Conservation (phyloP, 1,140 invertebrate genomes). For the Zaprionus lachaisei region DNA sequence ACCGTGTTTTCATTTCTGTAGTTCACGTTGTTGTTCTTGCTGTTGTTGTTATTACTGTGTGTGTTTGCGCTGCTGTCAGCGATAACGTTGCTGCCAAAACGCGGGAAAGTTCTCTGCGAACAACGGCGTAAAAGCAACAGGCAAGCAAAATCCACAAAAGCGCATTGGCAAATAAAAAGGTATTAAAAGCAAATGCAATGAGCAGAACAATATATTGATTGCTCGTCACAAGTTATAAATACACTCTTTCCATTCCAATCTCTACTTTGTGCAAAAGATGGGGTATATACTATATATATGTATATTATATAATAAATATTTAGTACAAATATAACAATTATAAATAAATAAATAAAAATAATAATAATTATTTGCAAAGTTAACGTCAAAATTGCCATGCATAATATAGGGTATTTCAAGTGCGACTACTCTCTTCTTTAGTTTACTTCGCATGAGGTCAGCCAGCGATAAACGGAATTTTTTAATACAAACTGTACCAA, state of each 20-base stretch:
- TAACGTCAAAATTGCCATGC: neutral
- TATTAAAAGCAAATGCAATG: slow-evolving; percentile 14
- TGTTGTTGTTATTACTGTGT: neutral
- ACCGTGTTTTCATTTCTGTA: neutral
- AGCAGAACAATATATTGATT: slow-evolving; percentile 19
- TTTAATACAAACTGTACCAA: slow-evolving; percentile 22
- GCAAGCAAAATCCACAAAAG: slow-evolving; percentile 3
- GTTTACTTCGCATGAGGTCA: slow-evolving; percentile 24
- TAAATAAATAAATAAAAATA: neutral
- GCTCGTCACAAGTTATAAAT: slow-evolving; percentile 14
- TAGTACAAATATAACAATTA: neutral
- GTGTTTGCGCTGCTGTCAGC: slow-evolving; percentile 38
- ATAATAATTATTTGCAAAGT: neutral
- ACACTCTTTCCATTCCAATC: neutral
- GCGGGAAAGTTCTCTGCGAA: neutral
- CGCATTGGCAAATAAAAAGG: slow-evolving; percentile 9
- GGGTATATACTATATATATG: no score
- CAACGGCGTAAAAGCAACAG: slow-evolving; percentile 6
- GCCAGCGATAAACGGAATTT: slow-evolving; percentile 29
- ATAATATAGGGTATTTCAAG: slow-evolving; percentile 17
- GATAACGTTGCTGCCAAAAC: slow-evolving; percentile 37
- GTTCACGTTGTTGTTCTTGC: neutral
- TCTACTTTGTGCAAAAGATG: neutral
- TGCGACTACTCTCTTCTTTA: slow-evolving; percentile 6
- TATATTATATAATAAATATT: neutral